A percentile compares a stretch with the other conserved stretches of the same genome.
phyloP scores from a whole-genome alignment of 2,888 invertebrate species.

The Drosophila anomalata region DNA sequence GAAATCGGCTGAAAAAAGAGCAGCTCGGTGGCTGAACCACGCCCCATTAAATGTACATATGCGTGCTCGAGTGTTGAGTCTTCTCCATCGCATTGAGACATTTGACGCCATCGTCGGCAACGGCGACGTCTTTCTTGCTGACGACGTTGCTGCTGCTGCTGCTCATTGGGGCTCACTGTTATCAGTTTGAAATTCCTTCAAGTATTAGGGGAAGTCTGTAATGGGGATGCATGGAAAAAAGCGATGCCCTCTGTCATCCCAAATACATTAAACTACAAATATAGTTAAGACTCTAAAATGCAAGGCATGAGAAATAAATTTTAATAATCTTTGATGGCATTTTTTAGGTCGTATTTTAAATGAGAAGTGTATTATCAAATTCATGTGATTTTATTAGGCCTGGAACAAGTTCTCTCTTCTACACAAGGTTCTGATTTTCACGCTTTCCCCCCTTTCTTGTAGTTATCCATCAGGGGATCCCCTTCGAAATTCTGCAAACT shows the following conservation, averaged over 20 bases:
- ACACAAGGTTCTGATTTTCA: constrained; percentile 1
- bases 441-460: background rate
- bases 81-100: constrained; percentile 69
- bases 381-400: no score
- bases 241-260: background rate
- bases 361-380: no score
- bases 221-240: constrained; percentile 8
- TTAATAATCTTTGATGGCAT: background rate
- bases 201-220: constrained; percentile 5
- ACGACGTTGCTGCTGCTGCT: constrained; percentile 22
- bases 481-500: no score
- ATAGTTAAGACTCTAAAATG: background rate
- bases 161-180: constrained; percentile 21
- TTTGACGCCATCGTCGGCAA: constrained; percentile 60
- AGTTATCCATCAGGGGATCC: no score
- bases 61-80: constrained; percentile 67
- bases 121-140: constrained; percentile 12
- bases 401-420: no score
- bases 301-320: background rate
- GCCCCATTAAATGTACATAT: constrained; percentile 70
- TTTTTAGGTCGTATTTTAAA: background rate
- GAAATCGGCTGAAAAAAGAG: constrained; percentile 25
- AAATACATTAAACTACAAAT: background rate
- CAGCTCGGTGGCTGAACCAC: constrained; percentile 65
- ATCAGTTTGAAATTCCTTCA: constrained; percentile 42